These are phyloP conservation scores for Anoplolepis gracilipes DNA, from an alignment of 1,140 invertebrate genomes.

Conservation along the genomic window DNA sequence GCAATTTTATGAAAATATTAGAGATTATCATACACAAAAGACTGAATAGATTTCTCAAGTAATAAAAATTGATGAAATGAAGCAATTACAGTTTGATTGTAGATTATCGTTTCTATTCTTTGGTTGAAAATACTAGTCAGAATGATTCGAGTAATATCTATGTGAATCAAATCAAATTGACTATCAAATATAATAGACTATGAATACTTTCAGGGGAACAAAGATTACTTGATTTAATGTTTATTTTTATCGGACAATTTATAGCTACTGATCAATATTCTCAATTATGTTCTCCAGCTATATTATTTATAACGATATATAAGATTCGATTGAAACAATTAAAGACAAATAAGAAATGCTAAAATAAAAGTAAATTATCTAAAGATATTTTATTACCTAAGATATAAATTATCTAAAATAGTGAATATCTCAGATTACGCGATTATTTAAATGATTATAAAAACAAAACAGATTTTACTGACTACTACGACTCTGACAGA, in stretches of 20 bases:
- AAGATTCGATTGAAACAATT: background rate
- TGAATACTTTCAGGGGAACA: background rate
- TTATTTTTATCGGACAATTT: conserved; percentile 13
- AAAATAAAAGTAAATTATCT: background rate
- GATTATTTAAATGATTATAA: background rate
- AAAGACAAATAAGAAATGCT: background rate
- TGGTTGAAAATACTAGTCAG: background rate
- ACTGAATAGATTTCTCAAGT: background rate
- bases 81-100: conserved; percentile 60
- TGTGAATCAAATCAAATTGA: conserved; percentile 21
- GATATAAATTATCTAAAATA: background rate
- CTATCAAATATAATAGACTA: conserved; percentile 5
- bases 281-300: background rate
- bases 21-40: background rate
- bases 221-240: conserved; percentile 23
- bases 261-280: conserved; percentile 5
- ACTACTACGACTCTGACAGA: background rate
- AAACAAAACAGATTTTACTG: conserved; percentile 1
- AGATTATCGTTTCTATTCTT: conserved; percentile 56
- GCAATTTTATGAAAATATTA: background rate
- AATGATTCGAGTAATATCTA: background rate
- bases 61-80: conserved; percentile 20
- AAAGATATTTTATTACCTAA: background rate
- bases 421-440: background rate
- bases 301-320: background rate